These are phyloP conservation scores for Rhimphoctona megacephalus DNA, from an alignment of 2,888 invertebrate species.

Conservation along the genomic window DNA sequence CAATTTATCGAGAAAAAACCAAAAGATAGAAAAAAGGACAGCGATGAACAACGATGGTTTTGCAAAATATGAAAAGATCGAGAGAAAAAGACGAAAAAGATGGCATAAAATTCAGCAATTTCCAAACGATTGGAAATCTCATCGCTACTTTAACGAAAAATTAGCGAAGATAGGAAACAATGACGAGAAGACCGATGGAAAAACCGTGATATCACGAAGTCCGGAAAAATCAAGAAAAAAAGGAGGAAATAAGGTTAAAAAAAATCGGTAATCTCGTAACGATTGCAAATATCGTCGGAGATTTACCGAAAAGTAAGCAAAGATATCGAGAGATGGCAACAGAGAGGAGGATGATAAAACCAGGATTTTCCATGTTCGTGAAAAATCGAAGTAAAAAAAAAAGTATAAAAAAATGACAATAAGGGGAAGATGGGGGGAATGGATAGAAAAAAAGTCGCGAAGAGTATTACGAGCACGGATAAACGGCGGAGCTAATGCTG, in stretches of 20 bases:
- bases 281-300: background rate
- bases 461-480: conserved; percentile 92
- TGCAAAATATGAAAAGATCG: background rate
- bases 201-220: background rate
- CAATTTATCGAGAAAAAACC: no score
- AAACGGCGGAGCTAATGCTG: conserved; percentile 92
- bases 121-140: background rate
- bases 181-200: background rate
- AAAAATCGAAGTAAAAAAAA: conserved; percentile 3
- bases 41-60: no score
- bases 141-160: background rate
- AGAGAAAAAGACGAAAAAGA: background rate
- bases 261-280: background rate
- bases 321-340: background rate
- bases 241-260: background rate
- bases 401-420: conserved; percentile 3
- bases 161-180: background rate
- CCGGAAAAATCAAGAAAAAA: background rate
- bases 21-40: no score
- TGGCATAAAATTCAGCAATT: background rate
- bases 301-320: background rate
- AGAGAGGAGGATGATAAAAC: background rate
- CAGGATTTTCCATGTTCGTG: background rate
- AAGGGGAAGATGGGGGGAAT: background rate
- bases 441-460: conserved; percentile 30